Percentiles rank a stretch among this genome's conserved stretches.
These are phyloP conservation scores for Tethea ocularis DNA, from an alignment of 2,888 invertebrate species.

Conservation along the genomic window DNA sequence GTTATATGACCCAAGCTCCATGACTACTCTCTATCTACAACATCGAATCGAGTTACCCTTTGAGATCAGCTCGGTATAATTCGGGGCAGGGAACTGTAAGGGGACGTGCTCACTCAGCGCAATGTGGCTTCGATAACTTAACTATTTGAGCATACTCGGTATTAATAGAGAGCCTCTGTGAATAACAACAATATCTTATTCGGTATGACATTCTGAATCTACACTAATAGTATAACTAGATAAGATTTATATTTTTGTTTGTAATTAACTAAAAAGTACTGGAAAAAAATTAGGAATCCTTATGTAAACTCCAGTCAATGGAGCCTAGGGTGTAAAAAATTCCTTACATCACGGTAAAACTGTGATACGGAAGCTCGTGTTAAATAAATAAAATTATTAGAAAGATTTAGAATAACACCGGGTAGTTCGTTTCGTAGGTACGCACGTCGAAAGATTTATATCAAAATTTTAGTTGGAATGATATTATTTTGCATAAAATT, in stretches of 20 bases:
- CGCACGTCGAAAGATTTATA: background rate
- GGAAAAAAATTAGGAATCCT: too few relatives aligned
- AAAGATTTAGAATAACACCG: too few relatives aligned
- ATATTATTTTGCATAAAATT: conserved; percentile 1
- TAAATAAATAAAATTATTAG: too few relatives aligned
- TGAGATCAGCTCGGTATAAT: conserved; percentile 34
- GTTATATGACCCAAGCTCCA: conserved; percentile 53
- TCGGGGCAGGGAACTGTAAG: conserved; percentile 16
- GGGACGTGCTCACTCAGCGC: conserved; percentile 10
- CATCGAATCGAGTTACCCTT: conserved; percentile 45
- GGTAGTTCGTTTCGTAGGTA: too few relatives aligned
- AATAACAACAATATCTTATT: background rate
- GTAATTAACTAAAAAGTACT: too few relatives aligned
- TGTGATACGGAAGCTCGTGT: too few relatives aligned
- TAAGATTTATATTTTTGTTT: background rate
- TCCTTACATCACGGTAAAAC: too few relatives aligned
- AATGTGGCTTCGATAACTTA: conserved; percentile 9
- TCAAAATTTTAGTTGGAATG: background rate
- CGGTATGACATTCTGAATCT: background rate
- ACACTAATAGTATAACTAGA: background rate
- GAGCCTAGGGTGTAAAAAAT: too few relatives aligned
- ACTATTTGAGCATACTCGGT: conserved; percentile 1
- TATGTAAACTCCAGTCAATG: too few relatives aligned
- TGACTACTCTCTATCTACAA: conserved; percentile 40
- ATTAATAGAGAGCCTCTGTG: background rate